These are phyloP conservation scores for Phenganax marumi DNA, from an alignment of 92 coral and sea anemone genomes.

Conservation along the genomic window DNA sequence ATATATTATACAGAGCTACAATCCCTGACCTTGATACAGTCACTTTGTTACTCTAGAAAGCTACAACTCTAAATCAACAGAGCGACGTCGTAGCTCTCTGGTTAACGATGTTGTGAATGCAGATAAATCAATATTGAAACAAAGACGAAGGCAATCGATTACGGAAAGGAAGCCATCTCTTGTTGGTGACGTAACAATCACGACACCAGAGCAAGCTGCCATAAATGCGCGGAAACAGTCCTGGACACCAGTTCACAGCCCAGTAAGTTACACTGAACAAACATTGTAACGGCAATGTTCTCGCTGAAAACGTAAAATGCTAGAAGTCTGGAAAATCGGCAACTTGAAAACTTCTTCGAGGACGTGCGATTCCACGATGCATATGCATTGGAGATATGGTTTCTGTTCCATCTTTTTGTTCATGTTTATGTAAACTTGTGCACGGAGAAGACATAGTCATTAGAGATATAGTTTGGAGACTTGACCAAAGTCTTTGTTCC, in stretches of 20 bases:
- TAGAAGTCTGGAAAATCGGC: too few species aligned
- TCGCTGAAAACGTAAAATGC: neutral
- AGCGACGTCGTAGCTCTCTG: conserved; percentile 25
- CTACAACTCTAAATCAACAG: neutral
- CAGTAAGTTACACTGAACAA: conserved; percentile 5
- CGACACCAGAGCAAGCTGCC: conserved; percentile 42
- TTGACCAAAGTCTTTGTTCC: too few species aligned
- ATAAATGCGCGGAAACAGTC: conserved; percentile 30
- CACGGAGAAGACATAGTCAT: too few species aligned
- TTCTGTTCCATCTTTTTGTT: neutral
- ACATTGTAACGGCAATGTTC: neutral
- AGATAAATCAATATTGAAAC: conserved; percentile 24
- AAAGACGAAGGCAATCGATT: conserved; percentile 27
- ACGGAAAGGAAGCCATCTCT: conserved; percentile 27
- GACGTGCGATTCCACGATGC: too few species aligned
- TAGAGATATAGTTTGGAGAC: too few species aligned
- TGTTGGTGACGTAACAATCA: conserved; percentile 12
- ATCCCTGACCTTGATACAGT: too few species aligned
- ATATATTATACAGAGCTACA: too few species aligned
- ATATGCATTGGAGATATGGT: too few species aligned
- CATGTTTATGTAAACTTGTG: too few species aligned
- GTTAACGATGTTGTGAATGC: conserved; percentile 32
- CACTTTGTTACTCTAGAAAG: conserved; percentile 3
- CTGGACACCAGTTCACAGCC: conserved; percentile 25
- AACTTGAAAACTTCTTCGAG: too few species aligned